Base-by-base conservation (phyloP, 1,140 invertebrate species). In the Formica selysi region DNA sequence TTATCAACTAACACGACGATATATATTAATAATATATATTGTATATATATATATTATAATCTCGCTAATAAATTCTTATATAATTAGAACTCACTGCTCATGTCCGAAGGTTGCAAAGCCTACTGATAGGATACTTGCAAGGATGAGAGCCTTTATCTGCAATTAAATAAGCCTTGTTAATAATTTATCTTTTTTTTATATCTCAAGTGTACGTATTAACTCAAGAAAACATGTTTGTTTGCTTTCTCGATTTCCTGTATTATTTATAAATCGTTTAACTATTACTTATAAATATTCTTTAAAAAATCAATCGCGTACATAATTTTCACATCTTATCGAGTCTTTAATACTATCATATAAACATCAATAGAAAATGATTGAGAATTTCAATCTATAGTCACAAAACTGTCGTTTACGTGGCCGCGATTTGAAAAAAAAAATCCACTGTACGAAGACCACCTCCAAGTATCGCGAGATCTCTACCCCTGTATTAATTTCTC, bases 61-160 rank as follows among this genome's bases (percentile, higher is more conserved):
- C 54, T 36, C 7, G 32, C 2, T 59, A 76, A 76, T 78, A 65
- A 41, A 48, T 29, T 64, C 64, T 78, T 65, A 36, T 62, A 29
- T 57, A 5, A 54, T 38, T 80, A 6, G 3, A 84, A 93, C 94
- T 95, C 90, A 95, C 94, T 95, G 94, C 87, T 95, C 94, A n/a
- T 94, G 79, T 19, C 94, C 94, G 70, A 95, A 95, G n/a, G 94
- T 95, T 32, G 94, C 94, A 36, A 91, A 41, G 0, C 91, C 83
- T 57, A 91, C 83, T 76, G 91, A 76, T 57, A 92, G 89, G 11
- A 83, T 79, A 57, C 90, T 78, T 11, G 91, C 79, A 57, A 94
- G 64, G 73, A 93, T 54, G 36, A 92, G 70, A 51, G 65, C 89
- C 76, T 76, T 92, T 36, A 91, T 73, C 93, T 93, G 88, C 11